phyloP scores from a whole-genome alignment of 2,888 invertebrate species.

The Stomorhina lunata region DNA sequence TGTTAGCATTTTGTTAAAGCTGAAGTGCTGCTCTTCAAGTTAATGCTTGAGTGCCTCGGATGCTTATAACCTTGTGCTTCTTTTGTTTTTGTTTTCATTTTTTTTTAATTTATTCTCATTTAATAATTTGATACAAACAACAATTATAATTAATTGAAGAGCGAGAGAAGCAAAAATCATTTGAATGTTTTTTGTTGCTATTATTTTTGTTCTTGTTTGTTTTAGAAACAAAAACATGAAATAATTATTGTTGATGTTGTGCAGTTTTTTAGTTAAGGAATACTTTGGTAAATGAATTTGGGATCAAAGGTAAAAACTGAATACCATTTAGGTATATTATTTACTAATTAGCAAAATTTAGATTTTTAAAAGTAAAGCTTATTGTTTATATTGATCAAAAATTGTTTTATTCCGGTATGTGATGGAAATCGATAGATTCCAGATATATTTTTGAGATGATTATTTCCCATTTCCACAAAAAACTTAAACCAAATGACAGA shows the following conservation, averaged over 20 bases:
- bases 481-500: too few species aligned
- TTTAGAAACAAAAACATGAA: conserved; percentile 24
- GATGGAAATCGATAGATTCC: too few species aligned
- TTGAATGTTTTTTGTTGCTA: conserved; percentile 1
- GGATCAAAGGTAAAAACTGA: conserved; percentile 16
- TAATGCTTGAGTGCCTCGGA: conserved; percentile 63
- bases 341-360: conserved; percentile 41
- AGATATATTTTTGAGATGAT: too few species aligned
- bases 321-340: too few species aligned
- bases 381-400: too few species aligned
- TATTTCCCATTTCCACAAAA: too few species aligned
- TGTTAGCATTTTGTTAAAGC: conserved; percentile 57
- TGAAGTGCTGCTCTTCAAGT: conserved; percentile 62
- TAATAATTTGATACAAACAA: conserved; percentile 54
- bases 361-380: too few species aligned
- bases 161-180: conserved; percentile 29
- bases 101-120: conserved; percentile 55
- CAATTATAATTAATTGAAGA: conserved; percentile 53
- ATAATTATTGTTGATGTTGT: conserved; percentile 34
- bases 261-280: conserved; percentile 29
- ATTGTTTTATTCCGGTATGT: too few species aligned
- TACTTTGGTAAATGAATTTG: conserved; percentile 32
- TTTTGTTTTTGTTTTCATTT: conserved; percentile 29
- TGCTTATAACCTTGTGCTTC: conserved; percentile 64
- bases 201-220: conserved; percentile 19